These are phyloP conservation scores for Pseudonaja textilis DNA, from an alignment of 2,113 vertebrate species.

Conservation along the genomic window DNA sequence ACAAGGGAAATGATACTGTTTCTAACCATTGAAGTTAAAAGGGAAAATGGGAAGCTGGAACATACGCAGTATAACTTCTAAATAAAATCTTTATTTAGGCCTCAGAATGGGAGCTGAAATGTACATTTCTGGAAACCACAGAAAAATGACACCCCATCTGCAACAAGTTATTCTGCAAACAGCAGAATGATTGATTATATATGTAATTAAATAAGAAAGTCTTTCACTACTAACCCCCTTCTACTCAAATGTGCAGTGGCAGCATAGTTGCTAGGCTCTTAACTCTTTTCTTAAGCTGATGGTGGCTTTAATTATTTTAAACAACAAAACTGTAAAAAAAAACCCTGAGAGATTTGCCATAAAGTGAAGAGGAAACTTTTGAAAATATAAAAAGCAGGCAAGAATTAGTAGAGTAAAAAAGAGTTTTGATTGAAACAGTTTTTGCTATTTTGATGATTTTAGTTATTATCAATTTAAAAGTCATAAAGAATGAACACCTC, in stretches of 20 bases:
- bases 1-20: constrained; percentile 25
- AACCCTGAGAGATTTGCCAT: constrained; percentile 17
- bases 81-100: constrained; percentile 51
- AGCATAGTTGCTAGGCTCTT: constrained; percentile 7
- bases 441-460: not conserved
- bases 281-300: constrained; percentile 13
- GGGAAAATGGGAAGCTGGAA: constrained; percentile 45
- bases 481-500: not conserved
- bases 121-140: constrained; percentile 41
- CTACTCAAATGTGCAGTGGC: not conserved
- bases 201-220: constrained; percentile 38
- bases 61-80: constrained; percentile 44
- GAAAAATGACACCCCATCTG: constrained; percentile 49
- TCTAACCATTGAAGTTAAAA: constrained; percentile 43
- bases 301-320: constrained; percentile 22
- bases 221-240: constrained; percentile 22
- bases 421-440: not conserved
- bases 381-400: constrained; percentile 8
- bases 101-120: constrained; percentile 49
- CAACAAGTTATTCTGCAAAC: constrained; percentile 41
- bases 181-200: constrained; percentile 51
- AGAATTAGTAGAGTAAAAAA: not conserved
- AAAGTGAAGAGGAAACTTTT: not conserved
- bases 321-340: not conserved
- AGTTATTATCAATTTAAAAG: constrained; percentile 1